Evolutionary conservation across 2,888 invertebrate genomes (phyloP).

Genomic region (Brachypalpus laphriformis): DNA sequence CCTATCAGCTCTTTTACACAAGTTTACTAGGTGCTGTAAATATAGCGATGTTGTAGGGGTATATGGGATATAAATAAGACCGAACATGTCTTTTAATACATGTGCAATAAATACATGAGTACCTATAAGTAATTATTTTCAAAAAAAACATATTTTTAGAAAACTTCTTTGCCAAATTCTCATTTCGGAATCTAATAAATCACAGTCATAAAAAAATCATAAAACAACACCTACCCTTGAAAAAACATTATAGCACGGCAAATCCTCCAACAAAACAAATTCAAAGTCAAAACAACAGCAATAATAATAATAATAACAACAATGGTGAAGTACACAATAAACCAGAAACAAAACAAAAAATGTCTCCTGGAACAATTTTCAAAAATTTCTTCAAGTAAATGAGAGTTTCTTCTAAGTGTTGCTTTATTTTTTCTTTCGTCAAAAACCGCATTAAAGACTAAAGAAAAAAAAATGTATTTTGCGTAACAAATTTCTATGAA

Average conservation of each 20-base stretch:
- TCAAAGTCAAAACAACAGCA: constrained; percentile 67
- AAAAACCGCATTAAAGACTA: background rate
- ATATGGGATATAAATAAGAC: too few species aligned
- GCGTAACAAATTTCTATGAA: background rate
- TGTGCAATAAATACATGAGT: too few species aligned
- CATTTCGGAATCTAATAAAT: constrained; percentile 7
- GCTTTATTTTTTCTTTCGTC: constrained; percentile 26
- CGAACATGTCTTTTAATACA: too few species aligned
- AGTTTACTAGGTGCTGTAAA: too few species aligned
- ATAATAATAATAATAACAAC: constrained; percentile 71
- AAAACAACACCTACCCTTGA: constrained; percentile 23
- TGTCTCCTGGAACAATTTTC: constrained; percentile 94
- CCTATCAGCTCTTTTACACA: too few species aligned
- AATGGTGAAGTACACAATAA: constrained; percentile 75
- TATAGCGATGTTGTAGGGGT: too few species aligned
- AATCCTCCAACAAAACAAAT: constrained; percentile 65
- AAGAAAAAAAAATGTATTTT: too few species aligned
- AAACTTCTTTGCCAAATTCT: constrained; percentile 35
- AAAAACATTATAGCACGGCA: constrained; percentile 64
- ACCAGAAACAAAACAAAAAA: constrained; percentile 85
- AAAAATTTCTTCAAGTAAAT: constrained; percentile 98
- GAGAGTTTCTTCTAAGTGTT: constrained; percentile 73
- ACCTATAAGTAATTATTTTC: too few species aligned
- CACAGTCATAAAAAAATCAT: background rate
- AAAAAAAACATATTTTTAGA: too few species aligned